Conservation (phyloP, 2,113 vertebrate genomes). For the Stegostoma tigrinum region DNA sequence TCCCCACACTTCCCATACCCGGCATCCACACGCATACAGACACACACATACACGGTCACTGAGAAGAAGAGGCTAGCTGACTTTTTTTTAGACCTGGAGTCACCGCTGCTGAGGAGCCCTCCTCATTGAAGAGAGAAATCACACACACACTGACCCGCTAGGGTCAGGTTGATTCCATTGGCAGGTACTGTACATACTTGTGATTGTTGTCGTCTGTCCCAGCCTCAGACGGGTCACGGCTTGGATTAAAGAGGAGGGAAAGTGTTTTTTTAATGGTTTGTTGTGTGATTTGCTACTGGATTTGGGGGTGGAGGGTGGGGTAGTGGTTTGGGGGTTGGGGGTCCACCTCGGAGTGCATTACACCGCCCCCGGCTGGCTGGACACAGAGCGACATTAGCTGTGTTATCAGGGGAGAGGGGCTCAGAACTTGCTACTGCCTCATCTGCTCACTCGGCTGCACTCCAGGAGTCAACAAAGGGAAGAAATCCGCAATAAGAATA, state of each 20-base stretch:
- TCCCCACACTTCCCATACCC: not conserved
- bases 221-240: not conserved
- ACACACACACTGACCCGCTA: not conserved
- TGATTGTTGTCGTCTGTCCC: not conserved
- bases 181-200: not conserved
- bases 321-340: not conserved
- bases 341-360: not conserved
- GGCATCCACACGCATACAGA: too few relatives aligned
- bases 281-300: too few relatives aligned
- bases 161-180: not conserved
- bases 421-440: not conserved
- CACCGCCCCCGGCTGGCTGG: not conserved
- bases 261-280: not conserved
- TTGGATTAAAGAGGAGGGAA: not conserved
- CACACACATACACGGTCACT: not conserved
- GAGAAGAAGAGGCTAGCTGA: not conserved
- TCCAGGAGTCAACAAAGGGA: not conserved
- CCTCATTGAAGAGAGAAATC: not conserved
- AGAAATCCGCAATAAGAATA: not conserved
- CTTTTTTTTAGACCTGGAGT: not conserved
- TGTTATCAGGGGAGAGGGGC: not conserved
- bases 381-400: not conserved
- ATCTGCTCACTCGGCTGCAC: constrained; percentile 11
- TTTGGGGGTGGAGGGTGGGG: not conserved
- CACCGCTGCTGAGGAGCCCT: not conserved